A percentile compares a stretch with the other conserved stretches of the same genome.
These are phyloP conservation scores for Macrosiphum euphorbiae DNA, from an alignment of 2,888 invertebrate genomes.

Conservation along the genomic window DNA sequence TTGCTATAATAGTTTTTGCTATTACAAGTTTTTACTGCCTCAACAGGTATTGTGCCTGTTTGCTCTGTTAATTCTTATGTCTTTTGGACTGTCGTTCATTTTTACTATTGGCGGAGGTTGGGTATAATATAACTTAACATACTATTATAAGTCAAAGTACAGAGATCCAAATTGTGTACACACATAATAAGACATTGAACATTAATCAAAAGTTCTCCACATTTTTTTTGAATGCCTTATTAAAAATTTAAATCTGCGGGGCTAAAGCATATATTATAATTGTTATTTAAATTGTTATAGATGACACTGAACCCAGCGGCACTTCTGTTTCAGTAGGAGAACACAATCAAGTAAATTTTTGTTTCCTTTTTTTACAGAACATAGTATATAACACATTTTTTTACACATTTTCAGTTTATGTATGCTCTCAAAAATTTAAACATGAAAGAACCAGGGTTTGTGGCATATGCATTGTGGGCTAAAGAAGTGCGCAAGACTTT, in stretches of 20 bases:
- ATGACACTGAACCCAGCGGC: constrained; percentile 47
- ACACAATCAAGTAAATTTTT: constrained; percentile 48
- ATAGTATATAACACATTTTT: background rate
- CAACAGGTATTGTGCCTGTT: too few species aligned
- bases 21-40: too few species aligned
- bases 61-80: too few species aligned
- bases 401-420: constrained; percentile 47
- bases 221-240: too few species aligned
- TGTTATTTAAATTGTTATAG: constrained; percentile 6
- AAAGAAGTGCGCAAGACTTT: constrained; percentile 84
- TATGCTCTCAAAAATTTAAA: constrained; percentile 61
- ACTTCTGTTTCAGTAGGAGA: constrained; percentile 58
- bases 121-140: too few species aligned
- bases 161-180: too few species aligned
- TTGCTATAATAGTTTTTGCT: too few species aligned
- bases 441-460: constrained; percentile 79
- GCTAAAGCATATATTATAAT: too few species aligned
- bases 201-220: too few species aligned
- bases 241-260: too few species aligned
- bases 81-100: background rate
- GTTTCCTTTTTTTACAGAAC: background rate
- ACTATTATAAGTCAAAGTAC: too few species aligned
- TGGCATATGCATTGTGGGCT: constrained; percentile 94
- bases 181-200: too few species aligned
- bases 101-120: background rate